Conservation (phyloP, 2,888 invertebrate species). For the Oligia fasciuncula region DNA sequence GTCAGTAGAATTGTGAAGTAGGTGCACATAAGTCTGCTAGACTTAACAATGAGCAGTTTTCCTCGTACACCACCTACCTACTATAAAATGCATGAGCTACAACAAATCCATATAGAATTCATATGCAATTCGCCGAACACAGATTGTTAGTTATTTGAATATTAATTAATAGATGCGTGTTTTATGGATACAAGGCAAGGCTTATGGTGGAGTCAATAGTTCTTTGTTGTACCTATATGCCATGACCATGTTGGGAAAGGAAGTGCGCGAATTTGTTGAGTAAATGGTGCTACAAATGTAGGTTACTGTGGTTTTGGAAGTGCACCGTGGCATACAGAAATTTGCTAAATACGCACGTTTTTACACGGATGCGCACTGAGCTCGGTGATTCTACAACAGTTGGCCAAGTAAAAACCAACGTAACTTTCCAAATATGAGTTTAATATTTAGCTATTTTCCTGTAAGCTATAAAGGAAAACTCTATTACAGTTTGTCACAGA, state of each 20-base stretch:
- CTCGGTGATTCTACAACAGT: background rate
- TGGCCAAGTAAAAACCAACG: conserved; percentile 11
- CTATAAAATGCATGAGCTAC: conserved; percentile 82
- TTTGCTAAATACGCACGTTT: conserved; percentile 27
- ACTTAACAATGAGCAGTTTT: conserved; percentile 79
- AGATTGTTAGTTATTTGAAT: conserved; percentile 82
- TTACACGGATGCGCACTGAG: conserved; percentile 24
- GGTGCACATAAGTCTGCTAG: conserved; percentile 52
- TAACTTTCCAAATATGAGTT: conserved; percentile 11
- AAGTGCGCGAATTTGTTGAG: conserved; percentile 67
- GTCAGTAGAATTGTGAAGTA: conserved; percentile 60
- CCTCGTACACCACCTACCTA: conserved; percentile 72
- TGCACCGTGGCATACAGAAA: conserved; percentile 44
- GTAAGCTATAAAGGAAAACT: conserved; percentile 22
- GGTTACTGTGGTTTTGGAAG: conserved; percentile 65
- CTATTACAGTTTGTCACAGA: conserved; percentile 39
- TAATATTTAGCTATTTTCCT: conserved; percentile 15
- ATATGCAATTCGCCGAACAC: conserved; percentile 82
- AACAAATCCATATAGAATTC: conserved; percentile 80
- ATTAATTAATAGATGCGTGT: conserved; percentile 76
- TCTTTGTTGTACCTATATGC: conserved; percentile 75
- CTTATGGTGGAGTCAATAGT: conserved; percentile 72
- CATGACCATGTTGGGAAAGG: conserved; percentile 70
- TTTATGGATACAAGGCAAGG: conserved; percentile 71
- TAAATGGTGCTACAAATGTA: conserved; percentile 59